These are phyloP conservation scores for Athrips mouffetella DNA, from an alignment of 2,888 invertebrate genomes.

Conservation along the genomic window DNA sequence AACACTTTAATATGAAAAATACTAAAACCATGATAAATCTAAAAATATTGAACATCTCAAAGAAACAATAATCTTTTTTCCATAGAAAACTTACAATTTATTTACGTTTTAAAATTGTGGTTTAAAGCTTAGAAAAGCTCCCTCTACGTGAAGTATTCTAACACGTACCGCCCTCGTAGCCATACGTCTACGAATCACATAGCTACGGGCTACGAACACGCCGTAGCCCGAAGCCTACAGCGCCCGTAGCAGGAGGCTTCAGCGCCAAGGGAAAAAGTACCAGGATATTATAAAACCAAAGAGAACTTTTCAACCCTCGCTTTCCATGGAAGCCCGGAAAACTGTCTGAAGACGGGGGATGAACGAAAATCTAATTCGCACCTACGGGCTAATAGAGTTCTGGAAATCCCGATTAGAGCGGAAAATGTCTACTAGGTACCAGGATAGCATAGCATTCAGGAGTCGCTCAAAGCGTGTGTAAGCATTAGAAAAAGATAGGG, in stretches of 20 bases:
- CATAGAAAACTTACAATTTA: no score
- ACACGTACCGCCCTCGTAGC: constrained; percentile 5
- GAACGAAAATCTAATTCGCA: constrained; percentile 60
- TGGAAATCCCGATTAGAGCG: constrained; percentile 77
- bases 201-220: constrained; percentile 4
- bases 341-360: constrained; percentile 36
- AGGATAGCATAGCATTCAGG: constrained; percentile 44
- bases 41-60: no score
- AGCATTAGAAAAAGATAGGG: constrained; percentile 46
- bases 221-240: constrained; percentile 5
- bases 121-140: no score
- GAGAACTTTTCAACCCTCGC: background rate
- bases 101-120: no score
- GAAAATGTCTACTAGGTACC: constrained; percentile 73
- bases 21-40: no score
- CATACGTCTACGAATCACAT: background rate
- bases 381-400: constrained; percentile 57
- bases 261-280: constrained; percentile 45
- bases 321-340: constrained; percentile 29
- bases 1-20: no score
- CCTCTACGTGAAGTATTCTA: background rate
- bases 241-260: constrained; percentile 39
- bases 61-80: no score
- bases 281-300: constrained; percentile 40
- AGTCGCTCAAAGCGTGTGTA: constrained; percentile 24